Evolutionary conservation across 2,888 invertebrate species (phyloP).

Genomic region (Aricia artaxerxes): DNA sequence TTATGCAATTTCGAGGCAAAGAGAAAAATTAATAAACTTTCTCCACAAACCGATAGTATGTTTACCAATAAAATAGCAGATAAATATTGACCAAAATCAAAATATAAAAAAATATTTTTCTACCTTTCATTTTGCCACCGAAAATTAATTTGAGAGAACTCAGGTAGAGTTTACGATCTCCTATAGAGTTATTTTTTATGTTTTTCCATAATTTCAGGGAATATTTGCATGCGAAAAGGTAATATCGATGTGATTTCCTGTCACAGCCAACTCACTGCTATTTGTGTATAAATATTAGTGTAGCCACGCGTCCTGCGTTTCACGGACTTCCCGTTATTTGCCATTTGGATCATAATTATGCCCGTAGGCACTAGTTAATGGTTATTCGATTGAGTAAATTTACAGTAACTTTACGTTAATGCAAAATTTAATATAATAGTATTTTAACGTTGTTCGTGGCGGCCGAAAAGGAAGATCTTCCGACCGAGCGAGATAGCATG

Average conservation of each 20-base stretch:
- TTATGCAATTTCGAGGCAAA: neutral
- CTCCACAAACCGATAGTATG: too few species aligned
- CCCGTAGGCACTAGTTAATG: neutral
- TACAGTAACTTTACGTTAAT: neutral
- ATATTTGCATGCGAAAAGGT: conserved; percentile 24
- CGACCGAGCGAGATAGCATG: too few species aligned
- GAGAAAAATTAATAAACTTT: neutral
- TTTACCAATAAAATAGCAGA: too few species aligned
- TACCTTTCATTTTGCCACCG: neutral
- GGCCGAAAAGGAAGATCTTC: too few species aligned
- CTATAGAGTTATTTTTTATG: too few species aligned
- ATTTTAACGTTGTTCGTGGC: too few species aligned
- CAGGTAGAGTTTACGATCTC: too few species aligned
- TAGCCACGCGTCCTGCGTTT: conserved; percentile 31
- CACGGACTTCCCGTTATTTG: neutral
- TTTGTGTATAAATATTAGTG: conserved; percentile 36
- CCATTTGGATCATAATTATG: neutral
- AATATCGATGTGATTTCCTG: conserved; percentile 35
- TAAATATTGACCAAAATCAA: too few species aligned
- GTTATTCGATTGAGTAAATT: neutral
- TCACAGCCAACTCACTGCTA: conserved; percentile 38
- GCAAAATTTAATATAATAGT: too few species aligned
- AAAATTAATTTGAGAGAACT: neutral
- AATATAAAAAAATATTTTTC: too few species aligned
- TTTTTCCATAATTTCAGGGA: conserved; percentile 10